phyloP scores from a whole-genome alignment of 2,888 invertebrate genomes.

The Pantelozetes paolii region DNA sequence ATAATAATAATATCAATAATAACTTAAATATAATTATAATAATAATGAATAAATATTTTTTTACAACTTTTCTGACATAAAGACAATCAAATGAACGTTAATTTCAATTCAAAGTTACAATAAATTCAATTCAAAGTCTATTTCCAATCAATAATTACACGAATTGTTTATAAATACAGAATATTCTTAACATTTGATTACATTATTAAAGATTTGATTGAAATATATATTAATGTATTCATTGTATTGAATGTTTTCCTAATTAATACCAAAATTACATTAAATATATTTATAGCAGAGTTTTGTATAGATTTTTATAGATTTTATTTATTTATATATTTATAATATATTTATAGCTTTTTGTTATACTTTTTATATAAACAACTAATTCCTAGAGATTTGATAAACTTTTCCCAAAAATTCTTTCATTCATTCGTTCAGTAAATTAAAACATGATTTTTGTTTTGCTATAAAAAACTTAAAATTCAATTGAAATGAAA shows the following conservation, averaged over 20 bases:
- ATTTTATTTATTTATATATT: slow-evolving; percentile 11
- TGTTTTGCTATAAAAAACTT: no score
- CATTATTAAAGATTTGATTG: no score
- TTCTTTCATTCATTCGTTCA: background rate
- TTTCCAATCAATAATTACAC: slow-evolving; percentile 3
- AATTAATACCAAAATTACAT: slow-evolving; percentile 35
- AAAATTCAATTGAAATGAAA: no score
- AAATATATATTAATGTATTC: no score
- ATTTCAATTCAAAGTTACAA: slow-evolving; percentile 17
- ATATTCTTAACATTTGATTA: slow-evolving; percentile 24
- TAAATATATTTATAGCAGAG: no score
- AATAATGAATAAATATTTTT: slow-evolving; percentile 8
- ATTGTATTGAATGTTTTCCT: background rate
- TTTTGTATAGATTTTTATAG: no score
- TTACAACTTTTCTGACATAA: slow-evolving; percentile 18
- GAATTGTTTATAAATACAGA: background rate
- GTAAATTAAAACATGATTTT: no score
- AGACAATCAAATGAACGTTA: slow-evolving; percentile 10
- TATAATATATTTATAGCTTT: background rate
- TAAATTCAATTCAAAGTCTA: slow-evolving; percentile 12
- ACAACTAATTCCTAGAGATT: background rate
- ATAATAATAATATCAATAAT: slow-evolving; percentile 11
- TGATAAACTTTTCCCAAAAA: background rate
- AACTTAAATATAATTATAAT: slow-evolving; percentile 31
- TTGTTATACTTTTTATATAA: background rate